Evolutionary conservation across 2,888 invertebrate species (phyloP), one percentile per base, ranked within the genome.

Genomic region (Ichneumon xanthorius): DNA sequence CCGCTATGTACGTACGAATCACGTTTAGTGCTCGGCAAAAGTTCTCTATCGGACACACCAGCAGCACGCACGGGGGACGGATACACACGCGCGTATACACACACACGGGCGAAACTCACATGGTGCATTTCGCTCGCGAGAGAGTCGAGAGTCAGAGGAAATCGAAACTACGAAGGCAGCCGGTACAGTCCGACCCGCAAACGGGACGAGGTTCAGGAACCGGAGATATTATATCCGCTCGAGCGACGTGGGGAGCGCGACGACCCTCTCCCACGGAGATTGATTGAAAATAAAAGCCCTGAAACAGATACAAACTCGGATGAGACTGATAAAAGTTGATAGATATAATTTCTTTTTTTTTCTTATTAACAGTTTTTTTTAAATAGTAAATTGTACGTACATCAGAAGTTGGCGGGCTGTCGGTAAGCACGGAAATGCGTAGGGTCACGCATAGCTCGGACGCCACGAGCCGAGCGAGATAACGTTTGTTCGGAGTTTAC

Each of bases 401-500:
- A 53, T 65, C 5, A 65, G 9, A 33, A 53, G 65, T 37, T 4
- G 30, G 26, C 16, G 37, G 55, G 58, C 71, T 50, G 7, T 19
- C 45, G 71, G 40, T n/a, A 71, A 33, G 50, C 79, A 79, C 71
- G 7, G 79, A 71, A 71, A 79, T 63, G 63, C 61, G 50, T 76
- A 16, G 48, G 50, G 33, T 63, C 63, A 63, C 75, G 84, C 80
- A 76, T 84, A 71, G 70, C 76, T 80, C 76, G 76, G 22, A 71
- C 80, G 85, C 45, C 81, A 63, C 61, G 63, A 81, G 82, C 80
- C 86, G 78, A 75, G 79, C 40, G 81, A 75, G 77, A 80, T 79
- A 86, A 79, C 84, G 76, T 68, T 65, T 79, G 85, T 85, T 82
- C 85, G 80, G 80, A 83, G 78, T 86, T 83, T 87, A 84, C 86